Percentiles rank a stretch among this genome's conserved stretches.
phyloP scores from a whole-genome alignment of 2,113 vertebrate species.

The Prunella himalayana region DNA sequence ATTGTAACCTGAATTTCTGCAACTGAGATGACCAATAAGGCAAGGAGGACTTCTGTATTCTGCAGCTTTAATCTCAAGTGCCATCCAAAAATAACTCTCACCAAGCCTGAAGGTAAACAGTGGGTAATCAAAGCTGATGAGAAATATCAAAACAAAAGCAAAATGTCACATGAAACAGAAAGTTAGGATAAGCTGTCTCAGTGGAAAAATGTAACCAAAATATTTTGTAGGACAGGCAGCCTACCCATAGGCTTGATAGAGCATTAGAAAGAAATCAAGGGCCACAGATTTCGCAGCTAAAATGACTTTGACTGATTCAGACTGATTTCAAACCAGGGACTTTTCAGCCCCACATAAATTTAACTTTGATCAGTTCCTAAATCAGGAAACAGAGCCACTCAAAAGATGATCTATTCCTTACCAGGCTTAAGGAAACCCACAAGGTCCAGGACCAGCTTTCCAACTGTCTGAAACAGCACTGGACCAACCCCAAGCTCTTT shows the following conservation, averaged over 20 bases:
- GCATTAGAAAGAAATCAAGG: not conserved
- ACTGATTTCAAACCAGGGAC: not conserved
- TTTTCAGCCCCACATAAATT: not conserved
- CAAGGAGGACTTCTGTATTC: not conserved
- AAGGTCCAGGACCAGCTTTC: not conserved
- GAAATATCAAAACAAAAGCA: not conserved
- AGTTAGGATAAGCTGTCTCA: not conserved
- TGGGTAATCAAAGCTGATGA: not conserved
- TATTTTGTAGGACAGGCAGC: slow-evolving; percentile 13
- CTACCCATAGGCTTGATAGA: not conserved
- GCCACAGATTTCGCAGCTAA: not conserved
- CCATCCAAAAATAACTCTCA: not conserved
- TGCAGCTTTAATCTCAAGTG: not conserved
- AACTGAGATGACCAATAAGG: not conserved
- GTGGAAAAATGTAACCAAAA: not conserved
- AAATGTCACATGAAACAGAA: not conserved
- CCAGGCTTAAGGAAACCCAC: not conserved
- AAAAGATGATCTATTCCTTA: not conserved
- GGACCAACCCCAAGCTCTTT: not conserved
- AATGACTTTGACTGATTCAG: slow-evolving; percentile 5
- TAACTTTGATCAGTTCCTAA: not conserved
- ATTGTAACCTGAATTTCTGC: not conserved
- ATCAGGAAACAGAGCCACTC: not conserved
- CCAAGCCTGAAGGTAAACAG: not conserved
- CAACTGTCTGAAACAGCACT: not conserved